Evolutionary conservation across 2,888 invertebrate species (phyloP), one percentile per base, ranked within the genome.

Genomic region (Sericinus montela): DNA sequence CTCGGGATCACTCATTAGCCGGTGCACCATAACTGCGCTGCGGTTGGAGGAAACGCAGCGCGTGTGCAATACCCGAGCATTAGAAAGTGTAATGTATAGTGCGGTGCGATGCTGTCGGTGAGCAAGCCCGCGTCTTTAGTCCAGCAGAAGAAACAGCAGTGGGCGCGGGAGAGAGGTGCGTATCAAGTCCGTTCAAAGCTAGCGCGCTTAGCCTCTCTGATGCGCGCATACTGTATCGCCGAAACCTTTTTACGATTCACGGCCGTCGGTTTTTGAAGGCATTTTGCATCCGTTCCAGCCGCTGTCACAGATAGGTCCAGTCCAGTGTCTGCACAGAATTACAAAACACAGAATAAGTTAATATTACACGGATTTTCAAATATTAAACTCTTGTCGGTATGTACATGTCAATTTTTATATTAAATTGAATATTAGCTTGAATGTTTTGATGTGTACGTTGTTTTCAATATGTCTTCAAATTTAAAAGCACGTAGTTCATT

Each of bases 101-200:
- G 74, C 62, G 57, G 78, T 81, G 86, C 83, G 79, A 87, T 87
- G 88, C 79, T 87, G 83, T 80, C 87, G 60, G 85, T 87, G 74
- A 79, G 81, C 75, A 86, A 86, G 73, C 81, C 81, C 64, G 76
- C 81, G 64, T 93, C 95, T 58, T 87, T 96, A 74, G 90, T 97
- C 67, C 96, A 97, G 89, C 93, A 94, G 85, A 97, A 97, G 85
- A 94, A 94, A 79, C 91, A 94, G 70, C 97, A 98, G 92, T 97
- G 97, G 97, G 97, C 96, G 63, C 93, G 91, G 80, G 97, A 98
- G 90, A 92, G 93, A 92, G 97, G 97, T 97, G 89, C 72, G 86
- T 83, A 79, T 55, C 53, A 54, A 9, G 43, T 34, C 39, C 39
- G 23, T 25, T 39, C 39, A 13, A 28, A 14, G 5, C 23, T 6